These are phyloP conservation scores for Nicator chloris DNA, from an alignment of 2,113 vertebrate species.

Conservation along the genomic window DNA sequence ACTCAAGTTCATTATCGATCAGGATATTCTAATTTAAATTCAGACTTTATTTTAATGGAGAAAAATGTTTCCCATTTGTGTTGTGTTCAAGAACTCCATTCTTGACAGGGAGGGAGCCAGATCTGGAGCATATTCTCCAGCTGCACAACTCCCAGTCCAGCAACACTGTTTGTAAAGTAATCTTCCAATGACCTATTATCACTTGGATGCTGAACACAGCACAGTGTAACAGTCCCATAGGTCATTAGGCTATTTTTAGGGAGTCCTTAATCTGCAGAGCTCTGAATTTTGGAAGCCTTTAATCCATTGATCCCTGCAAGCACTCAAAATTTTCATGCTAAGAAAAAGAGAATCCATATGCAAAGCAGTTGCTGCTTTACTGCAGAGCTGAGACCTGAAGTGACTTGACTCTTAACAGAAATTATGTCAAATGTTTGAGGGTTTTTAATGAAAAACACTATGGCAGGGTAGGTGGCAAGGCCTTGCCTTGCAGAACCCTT, in stretches of 20 bases:
- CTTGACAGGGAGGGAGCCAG: neutral
- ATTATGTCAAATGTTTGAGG: neutral
- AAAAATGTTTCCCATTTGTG: neutral
- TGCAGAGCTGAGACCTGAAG: neutral
- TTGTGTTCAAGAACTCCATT: neutral
- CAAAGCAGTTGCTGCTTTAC: neutral
- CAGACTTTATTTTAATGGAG: neutral
- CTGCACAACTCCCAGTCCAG: neutral
- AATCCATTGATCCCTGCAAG: constrained; percentile 38
- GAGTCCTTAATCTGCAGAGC: constrained; percentile 54
- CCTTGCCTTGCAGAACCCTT: neutral
- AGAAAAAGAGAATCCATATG: neutral
- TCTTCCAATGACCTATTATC: constrained; percentile 30
- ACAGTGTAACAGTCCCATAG: neutral
- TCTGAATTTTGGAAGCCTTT: constrained; percentile 48
- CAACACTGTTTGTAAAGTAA: neutral
- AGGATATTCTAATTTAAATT: neutral
- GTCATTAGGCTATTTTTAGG: constrained; percentile 52
- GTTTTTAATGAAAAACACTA: neutral
- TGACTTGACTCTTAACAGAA: neutral
- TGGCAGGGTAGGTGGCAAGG: neutral
- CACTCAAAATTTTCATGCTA: neutral
- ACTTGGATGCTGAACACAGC: constrained; percentile 30
- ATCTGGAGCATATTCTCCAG: neutral
- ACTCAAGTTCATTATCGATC: fast-evolving